These are phyloP conservation scores for Sesamia inferens DNA, from an alignment of 2,888 invertebrate species.

Conservation along the genomic window DNA sequence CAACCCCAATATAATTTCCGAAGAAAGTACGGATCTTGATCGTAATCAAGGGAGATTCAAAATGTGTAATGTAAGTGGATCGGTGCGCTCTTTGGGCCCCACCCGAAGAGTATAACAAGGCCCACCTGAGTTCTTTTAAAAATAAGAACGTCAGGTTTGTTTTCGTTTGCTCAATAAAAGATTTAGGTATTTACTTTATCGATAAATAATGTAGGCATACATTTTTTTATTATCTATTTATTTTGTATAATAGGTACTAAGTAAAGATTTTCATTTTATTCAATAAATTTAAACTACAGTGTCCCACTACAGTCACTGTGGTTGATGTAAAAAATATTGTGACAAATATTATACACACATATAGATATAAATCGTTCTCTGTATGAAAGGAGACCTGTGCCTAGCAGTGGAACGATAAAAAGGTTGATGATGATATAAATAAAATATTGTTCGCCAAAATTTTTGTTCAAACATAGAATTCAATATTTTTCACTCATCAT, in stretches of 20 bases:
- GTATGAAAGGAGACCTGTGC: no score
- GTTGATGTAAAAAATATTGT: no score
- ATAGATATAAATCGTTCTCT: no score
- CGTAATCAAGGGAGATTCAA: conserved; percentile 46
- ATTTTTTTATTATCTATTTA: background rate
- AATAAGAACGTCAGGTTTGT: conserved; percentile 19
- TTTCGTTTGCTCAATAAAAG: conserved; percentile 33
- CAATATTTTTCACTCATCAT: background rate
- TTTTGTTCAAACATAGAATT: background rate
- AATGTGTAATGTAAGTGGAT: conserved; percentile 39
- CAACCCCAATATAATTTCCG: conserved; percentile 11
- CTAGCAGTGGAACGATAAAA: no score
- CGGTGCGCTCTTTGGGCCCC: conserved; percentile 19
- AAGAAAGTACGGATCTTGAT: conserved; percentile 54
- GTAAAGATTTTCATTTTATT: background rate
- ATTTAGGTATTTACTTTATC: conserved; percentile 1
- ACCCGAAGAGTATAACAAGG: background rate
- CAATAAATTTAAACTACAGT: no score
- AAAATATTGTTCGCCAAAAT: background rate
- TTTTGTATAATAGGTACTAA: no score
- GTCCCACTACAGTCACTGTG: no score
- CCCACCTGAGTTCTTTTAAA: conserved; percentile 35
- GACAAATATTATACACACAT: no score
- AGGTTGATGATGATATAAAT: no score
- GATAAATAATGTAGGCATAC: conserved; percentile 11